A percentile compares a stretch with the other conserved stretches of the same genome.
Evolutionary conservation across 2,113 vertebrate species (phyloP).

Genomic region (Anarhynchus alexandrinus): DNA sequence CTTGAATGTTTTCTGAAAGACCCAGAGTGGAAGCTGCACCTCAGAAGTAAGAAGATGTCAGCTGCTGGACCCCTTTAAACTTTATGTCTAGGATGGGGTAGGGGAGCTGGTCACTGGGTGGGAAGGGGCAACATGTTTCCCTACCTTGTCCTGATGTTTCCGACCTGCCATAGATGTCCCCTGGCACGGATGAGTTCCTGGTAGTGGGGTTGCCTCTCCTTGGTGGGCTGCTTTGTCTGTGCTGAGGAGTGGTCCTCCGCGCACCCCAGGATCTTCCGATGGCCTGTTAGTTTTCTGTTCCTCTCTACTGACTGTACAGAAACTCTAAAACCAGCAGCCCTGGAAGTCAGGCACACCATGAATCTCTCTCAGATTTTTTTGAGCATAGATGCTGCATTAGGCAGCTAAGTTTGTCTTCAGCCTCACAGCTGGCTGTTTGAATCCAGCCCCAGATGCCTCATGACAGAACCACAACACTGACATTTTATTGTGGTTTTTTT

Average conservation of each 20-base stretch:
- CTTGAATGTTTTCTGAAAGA: background rate
- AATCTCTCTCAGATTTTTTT: background rate
- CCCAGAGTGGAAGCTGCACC: background rate
- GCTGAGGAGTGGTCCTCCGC: background rate
- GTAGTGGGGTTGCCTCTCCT: background rate
- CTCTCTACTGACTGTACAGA: background rate
- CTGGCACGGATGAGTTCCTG: accelerated
- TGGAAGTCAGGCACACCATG: background rate
- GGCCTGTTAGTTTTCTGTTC: background rate
- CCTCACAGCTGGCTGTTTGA: background rate
- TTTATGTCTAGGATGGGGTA: background rate
- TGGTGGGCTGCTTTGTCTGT: background rate
- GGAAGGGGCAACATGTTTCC: accelerated
- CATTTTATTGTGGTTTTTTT: background rate
- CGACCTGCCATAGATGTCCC: background rate
- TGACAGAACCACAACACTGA: background rate
- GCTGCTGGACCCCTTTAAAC: background rate
- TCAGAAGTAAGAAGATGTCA: background rate
- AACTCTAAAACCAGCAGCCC: background rate
- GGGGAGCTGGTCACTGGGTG: background rate
- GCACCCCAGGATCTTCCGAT: background rate
- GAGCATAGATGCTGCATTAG: background rate
- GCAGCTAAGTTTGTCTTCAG: background rate
- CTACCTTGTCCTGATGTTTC: background rate
- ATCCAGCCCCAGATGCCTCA: background rate